Evolutionary conservation across 2,888 invertebrate genomes (phyloP), one percentile per base, ranked within the genome.

Genomic region (Pristionchus exspectatus): DNA sequence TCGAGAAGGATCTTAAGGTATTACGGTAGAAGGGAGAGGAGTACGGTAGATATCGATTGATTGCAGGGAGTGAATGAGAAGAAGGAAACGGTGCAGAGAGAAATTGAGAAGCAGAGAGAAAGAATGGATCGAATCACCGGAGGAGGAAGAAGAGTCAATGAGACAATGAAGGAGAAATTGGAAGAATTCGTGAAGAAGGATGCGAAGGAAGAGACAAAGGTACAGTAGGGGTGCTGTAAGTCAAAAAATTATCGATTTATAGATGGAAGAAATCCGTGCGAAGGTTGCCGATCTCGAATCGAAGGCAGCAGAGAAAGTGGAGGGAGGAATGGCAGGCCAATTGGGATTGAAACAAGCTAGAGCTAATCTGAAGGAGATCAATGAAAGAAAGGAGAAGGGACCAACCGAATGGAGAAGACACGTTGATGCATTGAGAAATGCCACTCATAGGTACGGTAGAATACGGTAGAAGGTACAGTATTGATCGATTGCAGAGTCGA

Each of bases 381-480:
- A 44, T 44, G 89, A 83, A 44, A 81, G 54, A 83, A 66, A 59
- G 81, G 83, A 88, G 30, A 88, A 72, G 54, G 44, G 33, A 69
- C 89, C 83, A 1, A 44, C 2, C 7, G 83, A 89, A 44, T 89
- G 89, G 89, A 83, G 77, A 24, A 66, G n/a, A n/a, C 59, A 50
- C 10, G 50, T 44, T 24, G 89, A 89, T 24, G 66, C 54, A 56
- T 24, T 89, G 44, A 81, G 81, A 27, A 89, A 89, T 54, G 89
- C 63, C 14, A 83, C 89, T 27, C 81, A 89, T 33, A 81, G 89
- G 83, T 89, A 69, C 54, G 38, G 54, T n/a, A 54, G 50, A 44
- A 24, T 59, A 81, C 44, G 91, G 89, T 90, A 91, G 10, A 91
- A 92, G 1, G 24, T 38, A 59, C 54, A 18, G 54, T 54, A 63